Base-by-base conservation (phyloP, 2,113 vertebrate genomes). In the Cheirogaleus medius region DNA sequence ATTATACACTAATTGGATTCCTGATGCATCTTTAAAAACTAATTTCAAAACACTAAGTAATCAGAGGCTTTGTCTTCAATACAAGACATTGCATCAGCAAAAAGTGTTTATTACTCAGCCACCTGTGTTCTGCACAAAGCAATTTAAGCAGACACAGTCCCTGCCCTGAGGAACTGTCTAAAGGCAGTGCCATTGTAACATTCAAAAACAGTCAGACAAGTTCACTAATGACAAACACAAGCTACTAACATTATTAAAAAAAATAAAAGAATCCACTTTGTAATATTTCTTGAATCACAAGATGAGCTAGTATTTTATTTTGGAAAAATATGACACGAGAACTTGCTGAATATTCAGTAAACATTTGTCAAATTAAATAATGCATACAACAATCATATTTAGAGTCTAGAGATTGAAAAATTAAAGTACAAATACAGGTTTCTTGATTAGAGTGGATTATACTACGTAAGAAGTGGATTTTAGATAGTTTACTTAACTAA, bases 21-120 rank as follows among this genome's bases (percentile, higher is more conserved):
- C 93, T 97, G 96, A 93, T 97, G 97, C 97, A 97, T 97, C 97
- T 98, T 98, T 98, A 97, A 97, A 98, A 98, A 97, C 97, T 97
- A 98, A 98, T 98, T 98, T 98, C 93, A 95, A 97, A 97, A 98
- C 95, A 98, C 94, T 97, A 98, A 96, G 97, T 97, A 97, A 98
- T 98, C 97, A 98, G 97, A 91, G 93, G 93, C 95, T 97, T 98
- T 98, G 96, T 98, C 96, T 97, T 97, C 93, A 80, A 82, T 91
- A 97, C 74, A 97, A 98, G 95, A 97, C 97, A 95, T 54, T 81
- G 87, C 94, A 97, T 98, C 97, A 97, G 97, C 97, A 97, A 97
- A 97, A 98, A 96, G 86, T 95, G 96, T 98, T 98, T 98, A 97
- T 97, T 98, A 97, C 94, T 98, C 82, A 97, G 97, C 97, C 97